phyloP scores from a whole-genome alignment of 64 coral and sea anemone genomes.

The Anthopleura sola region DNA sequence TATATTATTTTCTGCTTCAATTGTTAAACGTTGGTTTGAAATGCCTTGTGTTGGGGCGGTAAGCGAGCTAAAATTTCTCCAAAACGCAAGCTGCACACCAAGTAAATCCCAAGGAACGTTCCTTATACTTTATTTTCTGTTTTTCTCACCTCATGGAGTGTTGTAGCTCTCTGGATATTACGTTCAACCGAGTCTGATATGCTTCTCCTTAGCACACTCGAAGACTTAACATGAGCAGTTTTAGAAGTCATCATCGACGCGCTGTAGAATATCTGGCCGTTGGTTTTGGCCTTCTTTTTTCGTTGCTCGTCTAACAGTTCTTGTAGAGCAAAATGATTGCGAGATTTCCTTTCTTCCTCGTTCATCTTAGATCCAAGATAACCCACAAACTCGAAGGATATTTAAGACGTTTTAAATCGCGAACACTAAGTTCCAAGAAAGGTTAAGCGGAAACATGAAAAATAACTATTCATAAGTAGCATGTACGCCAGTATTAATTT shows the following conservation, averaged over 20 bases:
- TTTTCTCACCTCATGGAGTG: conserved; percentile 62
- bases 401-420: neutral
- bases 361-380: neutral
- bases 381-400: neutral
- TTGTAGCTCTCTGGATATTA: conserved; percentile 47
- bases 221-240: conserved; percentile 3
- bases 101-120: too few relatives aligned
- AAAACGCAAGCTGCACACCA: too few relatives aligned
- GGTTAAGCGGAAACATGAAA: neutral
- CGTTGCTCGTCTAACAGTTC: neutral
- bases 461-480: neutral
- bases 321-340: neutral
- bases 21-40: too few relatives aligned
- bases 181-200: conserved; percentile 79
- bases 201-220: conserved; percentile 55
- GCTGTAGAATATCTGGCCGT: conserved; percentile 12
- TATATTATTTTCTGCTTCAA: too few relatives aligned
- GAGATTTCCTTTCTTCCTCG: neutral
- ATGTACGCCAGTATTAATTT: neutral
- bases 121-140: too few relatives aligned
- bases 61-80: too few relatives aligned
- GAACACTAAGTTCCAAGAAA: neutral
- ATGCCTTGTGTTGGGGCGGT: too few relatives aligned
- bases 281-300: neutral
- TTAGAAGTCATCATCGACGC: conserved; percentile 6